phyloP scores from a whole-genome alignment of 1,140 invertebrate species.

The Temnothorax longispinosus region DNA sequence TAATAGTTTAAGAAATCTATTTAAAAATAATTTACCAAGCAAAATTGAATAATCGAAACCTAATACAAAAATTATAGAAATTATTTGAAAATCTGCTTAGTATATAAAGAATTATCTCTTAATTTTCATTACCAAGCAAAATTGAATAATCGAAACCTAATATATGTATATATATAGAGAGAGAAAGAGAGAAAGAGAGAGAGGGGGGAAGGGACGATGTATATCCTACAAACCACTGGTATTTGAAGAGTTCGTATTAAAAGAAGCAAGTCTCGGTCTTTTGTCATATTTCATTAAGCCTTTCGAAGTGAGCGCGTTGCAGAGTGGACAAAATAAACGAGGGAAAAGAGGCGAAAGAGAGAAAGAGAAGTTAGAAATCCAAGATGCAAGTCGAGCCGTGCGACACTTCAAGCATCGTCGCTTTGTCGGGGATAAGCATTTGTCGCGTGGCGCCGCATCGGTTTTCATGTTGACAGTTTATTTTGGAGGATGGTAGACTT shows the following conservation, averaged over 20 bases:
- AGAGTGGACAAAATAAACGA: slow-evolving; percentile 35
- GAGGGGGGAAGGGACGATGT: background rate
- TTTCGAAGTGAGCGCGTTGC: background rate
- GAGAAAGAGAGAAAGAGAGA: no score
- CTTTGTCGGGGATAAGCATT: slow-evolving; percentile 35
- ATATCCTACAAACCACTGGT: background rate
- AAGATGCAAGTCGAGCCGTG: slow-evolving; percentile 57
- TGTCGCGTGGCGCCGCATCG: slow-evolving; percentile 10
- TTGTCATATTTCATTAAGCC: slow-evolving; percentile 52
- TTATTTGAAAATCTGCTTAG: background rate
- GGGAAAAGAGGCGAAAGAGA: slow-evolving; percentile 7
- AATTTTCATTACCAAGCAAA: background rate
- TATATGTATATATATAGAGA: no score
- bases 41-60: background rate
- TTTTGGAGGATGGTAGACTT: slow-evolving; percentile 64
- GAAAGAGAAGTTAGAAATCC: background rate
- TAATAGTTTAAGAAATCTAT: no score
- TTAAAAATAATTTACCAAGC: no score
- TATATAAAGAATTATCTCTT: background rate
- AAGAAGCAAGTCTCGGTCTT: slow-evolving; percentile 32
- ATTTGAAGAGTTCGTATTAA: slow-evolving; percentile 21
- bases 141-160: no score
- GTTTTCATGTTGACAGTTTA: slow-evolving; percentile 63
- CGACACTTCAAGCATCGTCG: slow-evolving; percentile 65
- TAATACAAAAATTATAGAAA: background rate